Percentiles rank a stretch among this genome's conserved stretches.
phyloP scores from a whole-genome alignment of 2,113 vertebrate species.

The Mesitornis unicolor region DNA sequence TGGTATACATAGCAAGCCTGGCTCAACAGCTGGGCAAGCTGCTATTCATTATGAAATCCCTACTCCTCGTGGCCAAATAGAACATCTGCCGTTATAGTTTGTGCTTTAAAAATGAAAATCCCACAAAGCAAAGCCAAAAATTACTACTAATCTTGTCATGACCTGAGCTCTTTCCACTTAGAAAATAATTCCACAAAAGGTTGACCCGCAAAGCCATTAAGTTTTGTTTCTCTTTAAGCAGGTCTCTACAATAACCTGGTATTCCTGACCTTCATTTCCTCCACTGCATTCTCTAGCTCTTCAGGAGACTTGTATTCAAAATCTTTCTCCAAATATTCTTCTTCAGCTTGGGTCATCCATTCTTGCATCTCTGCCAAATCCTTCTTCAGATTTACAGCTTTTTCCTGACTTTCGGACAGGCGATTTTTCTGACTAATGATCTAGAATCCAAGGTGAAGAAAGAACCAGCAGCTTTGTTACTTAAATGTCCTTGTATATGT shows the following conservation, averaged over 20 bases:
- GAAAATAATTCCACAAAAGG: neutral
- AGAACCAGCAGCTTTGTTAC: neutral
- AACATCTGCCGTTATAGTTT: constrained; percentile 18
- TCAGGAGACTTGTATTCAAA: constrained; percentile 96
- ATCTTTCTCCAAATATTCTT: constrained; percentile 95
- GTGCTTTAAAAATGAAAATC: constrained; percentile 9
- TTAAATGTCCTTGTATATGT: neutral
- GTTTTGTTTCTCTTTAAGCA: neutral
- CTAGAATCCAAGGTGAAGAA: constrained; percentile 70
- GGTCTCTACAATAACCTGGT: neutral
- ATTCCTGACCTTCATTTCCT: constrained; percentile 92
- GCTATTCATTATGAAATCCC: neutral
- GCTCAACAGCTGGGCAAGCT: neutral
- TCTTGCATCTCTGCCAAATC: constrained; percentile 98
- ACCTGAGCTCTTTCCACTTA: neutral
- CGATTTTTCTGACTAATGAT: constrained; percentile 83
- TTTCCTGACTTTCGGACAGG: constrained; percentile 88
- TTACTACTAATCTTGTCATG: neutral
- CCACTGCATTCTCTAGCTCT: constrained; percentile 88
- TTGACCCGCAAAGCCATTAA: neutral
- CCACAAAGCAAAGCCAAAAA: neutral
- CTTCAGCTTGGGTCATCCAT: constrained; percentile 95
- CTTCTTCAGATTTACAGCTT: constrained; percentile 90
- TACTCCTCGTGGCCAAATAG: neutral
- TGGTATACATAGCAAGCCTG: neutral